Conservation (phyloP, 2,113 vertebrate species). For the Eurystomus gularis region DNA sequence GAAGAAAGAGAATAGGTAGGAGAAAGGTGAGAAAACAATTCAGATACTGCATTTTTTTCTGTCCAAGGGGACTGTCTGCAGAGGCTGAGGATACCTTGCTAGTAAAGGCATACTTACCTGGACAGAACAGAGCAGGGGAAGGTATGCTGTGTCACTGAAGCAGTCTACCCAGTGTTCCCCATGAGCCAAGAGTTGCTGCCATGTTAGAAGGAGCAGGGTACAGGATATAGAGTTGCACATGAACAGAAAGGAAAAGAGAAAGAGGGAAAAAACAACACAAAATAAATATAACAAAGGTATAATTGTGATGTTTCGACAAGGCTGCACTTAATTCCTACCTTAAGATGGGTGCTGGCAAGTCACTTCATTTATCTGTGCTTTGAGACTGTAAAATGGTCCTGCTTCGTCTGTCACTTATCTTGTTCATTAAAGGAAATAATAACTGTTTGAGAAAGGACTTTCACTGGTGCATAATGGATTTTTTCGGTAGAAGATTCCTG, state of each 20-base stretch:
- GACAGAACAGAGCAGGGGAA: background rate
- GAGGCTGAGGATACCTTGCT: background rate
- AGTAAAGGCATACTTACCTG: too few relatives aligned
- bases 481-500: background rate
- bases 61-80: background rate
- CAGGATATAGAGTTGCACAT: rapidly evolving
- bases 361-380: background rate
- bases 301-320: background rate
- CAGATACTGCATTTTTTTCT: background rate
- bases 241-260: background rate
- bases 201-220: background rate
- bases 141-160: background rate
- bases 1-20: background rate
- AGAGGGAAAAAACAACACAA: background rate
- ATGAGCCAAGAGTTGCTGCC: background rate
- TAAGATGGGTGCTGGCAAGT: background rate
- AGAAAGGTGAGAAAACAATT: background rate
- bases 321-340: background rate
- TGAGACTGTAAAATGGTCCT: background rate
- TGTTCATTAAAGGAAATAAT: background rate
- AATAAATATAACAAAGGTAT: background rate
- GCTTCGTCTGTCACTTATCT: background rate
- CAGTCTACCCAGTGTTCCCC: background rate
- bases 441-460: background rate
- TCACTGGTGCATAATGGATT: background rate